Percentiles rank a stretch among this genome's conserved stretches.
Evolutionary conservation across 2,888 invertebrate species (phyloP).

Genomic region (Eulithis testata): DNA sequence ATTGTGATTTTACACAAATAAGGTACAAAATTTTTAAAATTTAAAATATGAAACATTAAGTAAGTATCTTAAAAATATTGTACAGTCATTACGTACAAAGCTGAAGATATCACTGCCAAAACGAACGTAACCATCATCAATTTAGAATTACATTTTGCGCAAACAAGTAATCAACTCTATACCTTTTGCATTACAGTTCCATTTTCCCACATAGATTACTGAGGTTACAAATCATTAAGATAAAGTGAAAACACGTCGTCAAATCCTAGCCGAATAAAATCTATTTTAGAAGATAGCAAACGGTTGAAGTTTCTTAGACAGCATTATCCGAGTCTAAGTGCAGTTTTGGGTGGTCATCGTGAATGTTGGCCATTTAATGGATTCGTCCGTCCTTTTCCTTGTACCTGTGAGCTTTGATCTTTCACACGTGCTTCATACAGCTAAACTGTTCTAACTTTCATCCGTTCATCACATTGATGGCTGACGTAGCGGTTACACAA

Average conservation of each 20-base stretch:
- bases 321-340: constrained; percentile 46
- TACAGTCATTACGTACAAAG: too few species aligned
- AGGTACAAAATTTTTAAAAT: too few species aligned
- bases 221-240: constrained; percentile 36
- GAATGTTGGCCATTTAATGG: constrained; percentile 64
- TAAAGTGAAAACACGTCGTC: constrained; percentile 42
- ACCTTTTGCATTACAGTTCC: constrained; percentile 9
- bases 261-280: constrained; percentile 42
- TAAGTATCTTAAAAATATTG: too few species aligned
- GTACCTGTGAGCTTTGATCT: constrained; percentile 58
- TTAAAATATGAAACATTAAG: too few species aligned
- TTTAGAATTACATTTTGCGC: constrained; percentile 22
- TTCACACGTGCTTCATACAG: constrained; percentile 14
- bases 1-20: too few species aligned
- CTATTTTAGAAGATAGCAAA: constrained; percentile 28
- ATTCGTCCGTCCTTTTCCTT: constrained; percentile 62
- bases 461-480: neutral
- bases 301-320: constrained; percentile 55
- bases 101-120: neutral
- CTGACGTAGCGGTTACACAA: neutral
- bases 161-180: constrained; percentile 19
- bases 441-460: neutral
- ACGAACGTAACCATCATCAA: constrained; percentile 5
- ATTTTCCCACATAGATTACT: constrained; percentile 25
- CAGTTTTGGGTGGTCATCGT: constrained; percentile 56